Conservation (phyloP, 2,113 vertebrate species). For the Scomber colias region DNA sequence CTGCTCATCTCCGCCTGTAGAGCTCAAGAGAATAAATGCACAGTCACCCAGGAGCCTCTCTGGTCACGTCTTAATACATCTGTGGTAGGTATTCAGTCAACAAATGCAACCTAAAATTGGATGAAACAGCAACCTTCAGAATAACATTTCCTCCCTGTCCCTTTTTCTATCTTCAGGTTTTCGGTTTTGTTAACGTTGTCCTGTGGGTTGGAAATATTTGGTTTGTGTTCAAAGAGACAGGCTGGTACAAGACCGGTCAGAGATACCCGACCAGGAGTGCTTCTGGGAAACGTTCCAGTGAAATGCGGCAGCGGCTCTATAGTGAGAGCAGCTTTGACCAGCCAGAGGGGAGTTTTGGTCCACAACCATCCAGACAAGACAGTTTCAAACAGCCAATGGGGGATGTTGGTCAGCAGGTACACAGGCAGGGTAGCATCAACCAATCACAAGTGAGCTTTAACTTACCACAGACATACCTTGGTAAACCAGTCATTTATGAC, state of each 20-base stretch:
- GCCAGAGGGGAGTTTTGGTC: conserved; percentile 66
- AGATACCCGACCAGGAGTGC: conserved; percentile 88
- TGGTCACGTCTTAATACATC: conserved; percentile 97
- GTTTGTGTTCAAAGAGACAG: conserved; percentile 99
- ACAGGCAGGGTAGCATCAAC: conserved; percentile 68
- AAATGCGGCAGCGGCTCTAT: conserved; percentile 88
- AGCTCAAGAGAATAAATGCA: conserved; percentile 91
- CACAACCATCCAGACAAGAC: conserved; percentile 59
- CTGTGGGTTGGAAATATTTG: conserved; percentile 99
- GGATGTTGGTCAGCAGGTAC: conserved; percentile 83
- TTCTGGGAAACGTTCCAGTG: conserved; percentile 90
- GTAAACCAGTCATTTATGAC: conserved; percentile 79
- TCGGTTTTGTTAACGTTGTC: conserved; percentile 96
- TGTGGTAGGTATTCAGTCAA: conserved; percentile 84
- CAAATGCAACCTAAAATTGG: not conserved
- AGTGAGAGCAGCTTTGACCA: conserved; percentile 88
- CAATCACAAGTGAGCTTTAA: conserved; percentile 69
- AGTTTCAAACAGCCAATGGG: conserved; percentile 77
- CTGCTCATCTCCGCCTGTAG: conserved; percentile 95
- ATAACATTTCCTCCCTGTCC: not conserved
- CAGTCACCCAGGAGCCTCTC: conserved; percentile 88
- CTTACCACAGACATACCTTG: conserved; percentile 84
- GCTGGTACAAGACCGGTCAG: conserved; percentile 94
- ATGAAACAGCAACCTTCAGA: not conserved
- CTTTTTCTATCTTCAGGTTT: conserved; percentile 85